Conservation (phyloP, 2,797 vertebrate genomes). For the Spinibarbus caldwelli region DNA sequence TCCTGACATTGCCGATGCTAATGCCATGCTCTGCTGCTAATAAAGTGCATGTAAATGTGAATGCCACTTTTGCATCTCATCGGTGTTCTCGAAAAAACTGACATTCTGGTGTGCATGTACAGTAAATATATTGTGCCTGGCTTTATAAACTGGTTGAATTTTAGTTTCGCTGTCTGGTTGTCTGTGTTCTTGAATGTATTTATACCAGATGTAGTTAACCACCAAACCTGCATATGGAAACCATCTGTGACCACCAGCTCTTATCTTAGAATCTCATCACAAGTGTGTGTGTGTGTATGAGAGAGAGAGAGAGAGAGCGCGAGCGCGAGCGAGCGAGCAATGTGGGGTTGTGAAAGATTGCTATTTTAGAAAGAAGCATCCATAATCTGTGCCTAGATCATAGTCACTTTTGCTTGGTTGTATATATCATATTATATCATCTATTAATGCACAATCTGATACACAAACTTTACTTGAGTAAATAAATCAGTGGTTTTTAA, state of each 20-base stretch:
- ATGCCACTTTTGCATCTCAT: neutral
- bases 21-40: neutral
- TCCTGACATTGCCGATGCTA: neutral
- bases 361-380: neutral
- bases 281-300: neutral
- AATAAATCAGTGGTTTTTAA: neutral
- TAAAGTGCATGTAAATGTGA: neutral
- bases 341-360: neutral
- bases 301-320: neutral
- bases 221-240: constrained; percentile 7
- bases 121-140: too few relatives aligned
- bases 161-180: neutral
- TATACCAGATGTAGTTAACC: neutral
- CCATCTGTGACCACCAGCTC: constrained; percentile 31
- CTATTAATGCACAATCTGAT: neutral
- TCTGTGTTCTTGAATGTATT: neutral
- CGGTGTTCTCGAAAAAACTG: neutral
- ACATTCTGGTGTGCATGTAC: neutral
- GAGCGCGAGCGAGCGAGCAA: neutral
- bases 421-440: neutral
- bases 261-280: constrained; percentile 9
- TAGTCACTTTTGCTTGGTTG: neutral
- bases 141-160: neutral
- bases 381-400: neutral
- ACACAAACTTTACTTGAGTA: neutral